Percentiles rank a stretch among this genome's conserved stretches.
Conservation (phyloP, 2,888 invertebrate species). For the Macrosiphum euphorbiae region DNA sequence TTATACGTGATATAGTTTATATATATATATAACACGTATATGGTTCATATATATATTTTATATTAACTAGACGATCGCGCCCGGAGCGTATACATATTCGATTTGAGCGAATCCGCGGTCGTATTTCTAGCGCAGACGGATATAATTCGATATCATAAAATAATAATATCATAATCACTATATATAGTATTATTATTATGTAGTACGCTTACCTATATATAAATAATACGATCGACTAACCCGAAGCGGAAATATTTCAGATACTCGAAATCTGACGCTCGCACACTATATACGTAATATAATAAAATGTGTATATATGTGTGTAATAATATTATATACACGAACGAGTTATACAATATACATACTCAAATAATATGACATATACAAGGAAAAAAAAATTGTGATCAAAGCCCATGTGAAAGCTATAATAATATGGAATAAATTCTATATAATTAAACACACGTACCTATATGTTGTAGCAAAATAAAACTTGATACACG, state of each 20-base stretch:
- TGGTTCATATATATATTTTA: neutral
- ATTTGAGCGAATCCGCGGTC: neutral
- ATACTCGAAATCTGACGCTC: neutral
- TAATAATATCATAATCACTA: constrained; percentile 9
- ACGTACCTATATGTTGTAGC: neutral
- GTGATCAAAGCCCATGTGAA: neutral
- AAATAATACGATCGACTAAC: neutral
- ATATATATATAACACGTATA: neutral
- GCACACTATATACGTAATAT: neutral
- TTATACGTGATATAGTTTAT: neutral
- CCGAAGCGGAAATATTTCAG: neutral
- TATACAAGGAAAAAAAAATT: neutral
- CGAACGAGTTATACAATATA: neutral
- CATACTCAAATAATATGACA: neutral
- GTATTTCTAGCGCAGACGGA: neutral
- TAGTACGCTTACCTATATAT: neutral
- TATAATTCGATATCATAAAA: neutral
- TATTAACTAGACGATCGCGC: constrained; percentile 18
- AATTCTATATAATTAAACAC: neutral
- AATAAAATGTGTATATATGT: neutral
- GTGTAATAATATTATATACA: no score
- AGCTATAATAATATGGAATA: neutral
- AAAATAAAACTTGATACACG: neutral
- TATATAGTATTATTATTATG: neutral
- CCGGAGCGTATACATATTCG: neutral